phyloP scores from a whole-genome alignment of 2,113 vertebrate species.

The Corvus hawaiiensis region DNA sequence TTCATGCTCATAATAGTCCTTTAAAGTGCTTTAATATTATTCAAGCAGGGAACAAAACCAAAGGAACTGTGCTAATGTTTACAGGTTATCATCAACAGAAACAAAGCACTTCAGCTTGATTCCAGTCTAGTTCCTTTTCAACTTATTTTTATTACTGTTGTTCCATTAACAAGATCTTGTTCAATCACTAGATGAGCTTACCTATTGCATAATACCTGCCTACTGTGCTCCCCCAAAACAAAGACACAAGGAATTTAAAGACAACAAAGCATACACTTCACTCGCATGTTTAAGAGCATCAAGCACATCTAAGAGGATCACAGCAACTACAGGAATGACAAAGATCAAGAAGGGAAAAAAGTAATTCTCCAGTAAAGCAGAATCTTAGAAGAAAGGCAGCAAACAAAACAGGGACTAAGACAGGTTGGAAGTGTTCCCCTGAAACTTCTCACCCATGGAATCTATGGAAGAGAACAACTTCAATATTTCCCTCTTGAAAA shows the following conservation, averaged over 20 bases:
- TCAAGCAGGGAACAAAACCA: not conserved
- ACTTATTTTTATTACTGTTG: not conserved
- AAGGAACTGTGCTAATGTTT: not conserved
- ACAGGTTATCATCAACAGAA: not conserved
- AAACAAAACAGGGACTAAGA: not conserved
- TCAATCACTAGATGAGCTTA: not conserved
- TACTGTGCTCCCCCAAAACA: not conserved
- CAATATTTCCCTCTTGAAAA: not conserved
- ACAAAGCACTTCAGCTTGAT: not conserved
- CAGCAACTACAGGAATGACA: not conserved
- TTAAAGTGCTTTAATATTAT: not conserved
- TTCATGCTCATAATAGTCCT: not conserved
- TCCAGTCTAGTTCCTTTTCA: not conserved
- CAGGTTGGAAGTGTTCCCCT: not conserved
- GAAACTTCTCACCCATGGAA: not conserved
- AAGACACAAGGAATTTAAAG: not conserved
- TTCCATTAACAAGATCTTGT: not conserved
- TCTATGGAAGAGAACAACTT: not conserved
- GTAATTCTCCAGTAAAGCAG: not conserved
- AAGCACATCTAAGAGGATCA: not conserved
- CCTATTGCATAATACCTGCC: not conserved
- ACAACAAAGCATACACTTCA: not conserved
- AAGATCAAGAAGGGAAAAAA: not conserved
- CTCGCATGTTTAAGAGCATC: not conserved
- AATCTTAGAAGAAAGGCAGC: not conserved